These are phyloP conservation scores for Galeopsomyia nigrocyanea DNA, from an alignment of 2,888 invertebrate species.

Conservation along the genomic window DNA sequence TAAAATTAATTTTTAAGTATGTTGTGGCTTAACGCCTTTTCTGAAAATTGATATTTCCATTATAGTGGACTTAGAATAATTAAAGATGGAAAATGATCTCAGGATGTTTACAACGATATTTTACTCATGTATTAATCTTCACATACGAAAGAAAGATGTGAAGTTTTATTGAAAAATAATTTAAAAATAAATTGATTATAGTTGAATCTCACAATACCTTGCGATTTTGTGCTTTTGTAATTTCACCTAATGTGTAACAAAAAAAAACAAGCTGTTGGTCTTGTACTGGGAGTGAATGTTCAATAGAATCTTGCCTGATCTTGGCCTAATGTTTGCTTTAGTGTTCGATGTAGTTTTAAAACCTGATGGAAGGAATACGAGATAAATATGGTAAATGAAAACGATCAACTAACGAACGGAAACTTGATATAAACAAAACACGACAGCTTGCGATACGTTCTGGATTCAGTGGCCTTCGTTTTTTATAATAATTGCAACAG, in stretches of 20 bases:
- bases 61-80: too few relatives aligned
- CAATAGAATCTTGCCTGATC: constrained; percentile 49
- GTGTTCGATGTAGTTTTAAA: constrained; percentile 20
- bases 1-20: too few relatives aligned
- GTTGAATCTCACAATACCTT: too few relatives aligned
- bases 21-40: too few relatives aligned
- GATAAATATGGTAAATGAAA: neutral
- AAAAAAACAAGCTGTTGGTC: constrained; percentile 21
- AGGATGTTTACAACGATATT: too few relatives aligned
- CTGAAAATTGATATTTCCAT: too few relatives aligned
- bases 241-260: constrained; percentile 13
- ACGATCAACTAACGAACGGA: neutral
- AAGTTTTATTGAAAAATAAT: too few relatives aligned
- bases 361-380: constrained; percentile 12
- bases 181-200: too few relatives aligned
- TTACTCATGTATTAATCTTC: too few relatives aligned
- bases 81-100: too few relatives aligned
- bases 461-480: constrained; percentile 60
- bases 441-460: constrained; percentile 55
- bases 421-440: constrained; percentile 37
- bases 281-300: neutral
- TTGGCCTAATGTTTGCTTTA: constrained; percentile 55
- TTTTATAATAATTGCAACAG: constrained; percentile 46
- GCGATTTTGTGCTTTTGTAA: constrained; percentile 11
- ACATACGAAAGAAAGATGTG: too few relatives aligned